Evolutionary conservation across 1,140 invertebrate genomes (phyloP).

Genomic region (Drosophila mauritiana): DNA sequence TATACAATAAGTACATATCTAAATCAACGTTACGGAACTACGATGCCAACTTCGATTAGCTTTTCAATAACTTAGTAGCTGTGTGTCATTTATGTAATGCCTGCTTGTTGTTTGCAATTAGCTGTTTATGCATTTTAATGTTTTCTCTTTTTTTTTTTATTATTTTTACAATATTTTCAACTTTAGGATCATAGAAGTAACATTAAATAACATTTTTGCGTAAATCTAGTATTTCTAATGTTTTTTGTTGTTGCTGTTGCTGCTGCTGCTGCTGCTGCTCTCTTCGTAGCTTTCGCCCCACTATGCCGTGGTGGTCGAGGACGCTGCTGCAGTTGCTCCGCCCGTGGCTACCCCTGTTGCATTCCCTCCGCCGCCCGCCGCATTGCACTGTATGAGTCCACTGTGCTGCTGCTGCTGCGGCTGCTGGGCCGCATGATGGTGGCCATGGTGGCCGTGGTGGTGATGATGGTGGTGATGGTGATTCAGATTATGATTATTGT

Average conservation of each 20-base stretch:
- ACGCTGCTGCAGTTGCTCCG: conserved; percentile 43
- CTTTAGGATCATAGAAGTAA: conserved; percentile 83
- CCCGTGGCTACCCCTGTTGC: conserved; percentile 3
- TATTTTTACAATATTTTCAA: conserved; percentile 84
- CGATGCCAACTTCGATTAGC: conserved; percentile 49
- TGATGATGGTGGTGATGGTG: conserved; percentile 70
- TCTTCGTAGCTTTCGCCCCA: conserved; percentile 32
- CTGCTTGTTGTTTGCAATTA: conserved; percentile 29
- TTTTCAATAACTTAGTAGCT: conserved; percentile 26
- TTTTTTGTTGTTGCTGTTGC: conserved; percentile 64
- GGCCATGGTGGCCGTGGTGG: conserved; percentile 41
- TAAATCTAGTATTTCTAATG: conserved; percentile 83
- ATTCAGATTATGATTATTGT: conserved; percentile 78
- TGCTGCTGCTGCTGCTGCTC: conserved; percentile 28
- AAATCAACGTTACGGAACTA: conserved; percentile 59
- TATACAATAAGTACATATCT: conserved; percentile 56
- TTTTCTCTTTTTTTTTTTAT: conserved; percentile 51
- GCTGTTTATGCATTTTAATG: conserved; percentile 13
- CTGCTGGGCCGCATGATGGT: conserved; percentile 33
- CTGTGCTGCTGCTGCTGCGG: conserved; percentile 55
- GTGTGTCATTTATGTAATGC: conserved; percentile 26
- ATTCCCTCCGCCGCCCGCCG: conserved; percentile 43
- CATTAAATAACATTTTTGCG: conserved; percentile 83
- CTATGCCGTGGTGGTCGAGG: conserved; percentile 68
- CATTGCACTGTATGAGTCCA: conserved; percentile 82